A percentile compares a stretch with the other conserved stretches of the same genome.
phyloP scores from a whole-genome alignment of 2,797 vertebrate genomes.

The Melanotaenia nigrans region DNA sequence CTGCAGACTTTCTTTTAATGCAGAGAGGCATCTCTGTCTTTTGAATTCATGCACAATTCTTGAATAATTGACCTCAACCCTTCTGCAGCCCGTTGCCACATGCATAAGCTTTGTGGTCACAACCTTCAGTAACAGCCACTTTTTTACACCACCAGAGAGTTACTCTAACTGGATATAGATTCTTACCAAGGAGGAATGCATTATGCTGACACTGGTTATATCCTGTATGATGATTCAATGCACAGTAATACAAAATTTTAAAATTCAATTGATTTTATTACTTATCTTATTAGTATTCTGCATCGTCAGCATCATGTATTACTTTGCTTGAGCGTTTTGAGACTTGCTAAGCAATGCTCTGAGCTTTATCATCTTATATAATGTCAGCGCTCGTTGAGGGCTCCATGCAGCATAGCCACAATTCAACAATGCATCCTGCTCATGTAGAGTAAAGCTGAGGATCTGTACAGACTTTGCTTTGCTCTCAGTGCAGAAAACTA shows the following conservation, averaged over 20 bases:
- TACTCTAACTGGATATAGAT: constrained; percentile 49
- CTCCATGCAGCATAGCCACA: constrained; percentile 43
- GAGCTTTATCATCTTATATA: constrained; percentile 56
- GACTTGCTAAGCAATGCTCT: constrained; percentile 62
- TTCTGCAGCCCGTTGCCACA: constrained; percentile 31
- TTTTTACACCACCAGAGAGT: constrained; percentile 25
- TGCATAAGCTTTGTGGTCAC: constrained; percentile 45
- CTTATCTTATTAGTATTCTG: constrained; percentile 75
- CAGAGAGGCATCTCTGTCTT: constrained; percentile 76
- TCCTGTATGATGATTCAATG: constrained; percentile 68
- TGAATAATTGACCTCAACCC: constrained; percentile 59
- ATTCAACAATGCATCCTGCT: constrained; percentile 37
- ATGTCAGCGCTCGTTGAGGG: constrained; percentile 61
- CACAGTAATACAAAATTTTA: constrained; percentile 66
- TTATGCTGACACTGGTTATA: constrained; percentile 70
- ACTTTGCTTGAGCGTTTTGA: constrained; percentile 62
- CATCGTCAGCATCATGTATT: constrained; percentile 62
- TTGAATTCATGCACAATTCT: constrained; percentile 59
- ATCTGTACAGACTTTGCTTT: constrained; percentile 24
- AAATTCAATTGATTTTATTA: constrained; percentile 73
- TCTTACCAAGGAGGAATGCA: constrained; percentile 44
- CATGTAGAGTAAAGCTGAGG: constrained; percentile 38
- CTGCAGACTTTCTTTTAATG: constrained; percentile 72
- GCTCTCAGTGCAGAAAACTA: constrained; percentile 46
- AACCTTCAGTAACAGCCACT: constrained; percentile 36